Evolutionary conservation across 2,797 vertebrate species (phyloP), one percentile per base, ranked within the genome.

Genomic region (Pagetopsis macropterus): DNA sequence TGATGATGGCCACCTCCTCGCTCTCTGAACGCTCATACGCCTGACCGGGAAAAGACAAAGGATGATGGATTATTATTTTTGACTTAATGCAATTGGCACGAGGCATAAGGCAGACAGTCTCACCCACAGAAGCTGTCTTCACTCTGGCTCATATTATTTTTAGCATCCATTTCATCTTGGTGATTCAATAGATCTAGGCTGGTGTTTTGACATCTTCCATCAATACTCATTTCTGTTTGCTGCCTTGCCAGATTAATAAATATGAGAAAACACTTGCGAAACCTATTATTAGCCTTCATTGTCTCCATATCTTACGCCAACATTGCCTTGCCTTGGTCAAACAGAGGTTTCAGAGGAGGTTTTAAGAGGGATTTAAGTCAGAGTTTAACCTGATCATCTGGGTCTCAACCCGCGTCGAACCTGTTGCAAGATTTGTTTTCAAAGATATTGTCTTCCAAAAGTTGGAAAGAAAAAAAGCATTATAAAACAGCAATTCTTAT

Each of bases 11-110:
- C 23, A 98, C 96, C 72, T 98, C 97, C 76, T 96, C 95, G 0
- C 97, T 97, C 89, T 98, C 96, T 0, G 97, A 98, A 17, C 97
- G 96, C 67, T 97, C 95, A 0, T 96, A 96, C 0, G 97, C 97
- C 97, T 98, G 78, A 65, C 33, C 3, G n/a, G 59, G 23, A 51
- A 56, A 72, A 49, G 37, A 84, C 54, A 79, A 61, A 74, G 13
- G 31, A 74, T 19, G 6, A 78, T 1, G 40, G 72, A 82, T 84
- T 66, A 72, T 63, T 55, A 84, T 4, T 31, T 37, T 46, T 3
- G 63, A 72, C 43, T 65, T 74, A 46, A 84, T 82, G 52, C 65
- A 65, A 69, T 57, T 68, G 63, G 61, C 44, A 58, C 3, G 23
- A 68, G 21, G n/a, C 61, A 46, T 10, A 14, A 70, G 68, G 58